Evolutionary conservation across 2,888 invertebrate genomes (phyloP).

Genomic region (Euzetes globulus): DNA sequence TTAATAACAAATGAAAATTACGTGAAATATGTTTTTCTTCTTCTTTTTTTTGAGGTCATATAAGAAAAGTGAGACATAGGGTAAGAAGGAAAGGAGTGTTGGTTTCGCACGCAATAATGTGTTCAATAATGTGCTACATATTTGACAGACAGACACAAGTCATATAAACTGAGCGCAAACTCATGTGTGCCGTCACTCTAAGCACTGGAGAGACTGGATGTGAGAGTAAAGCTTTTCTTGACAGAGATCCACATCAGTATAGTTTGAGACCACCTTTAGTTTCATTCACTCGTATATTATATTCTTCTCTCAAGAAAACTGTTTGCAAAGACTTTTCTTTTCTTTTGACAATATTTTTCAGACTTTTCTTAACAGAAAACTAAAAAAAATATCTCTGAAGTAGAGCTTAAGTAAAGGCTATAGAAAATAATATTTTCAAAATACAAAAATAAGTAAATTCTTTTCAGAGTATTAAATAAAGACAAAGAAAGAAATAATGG

Average conservation of each 20-base stretch:
- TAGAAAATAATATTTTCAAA: no score
- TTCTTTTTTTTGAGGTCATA: not conserved
- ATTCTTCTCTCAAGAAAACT: not conserved
- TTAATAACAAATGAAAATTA: not conserved
- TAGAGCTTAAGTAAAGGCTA: no score
- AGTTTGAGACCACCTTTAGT: not conserved
- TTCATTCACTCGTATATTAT: not conserved
- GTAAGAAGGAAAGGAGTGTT: not conserved
- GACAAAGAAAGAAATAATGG: not conserved
- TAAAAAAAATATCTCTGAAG: no score
- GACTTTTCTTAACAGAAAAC: not conserved
- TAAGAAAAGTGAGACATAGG: not conserved
- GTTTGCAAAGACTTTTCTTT: not conserved
- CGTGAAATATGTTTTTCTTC: not conserved
- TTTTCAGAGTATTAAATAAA: not conserved
- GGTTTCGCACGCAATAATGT: not conserved
- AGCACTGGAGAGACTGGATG: not conserved
- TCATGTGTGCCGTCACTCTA: not conserved
- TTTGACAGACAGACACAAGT: conserved; percentile 14
- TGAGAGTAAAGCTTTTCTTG: conserved; percentile 8
- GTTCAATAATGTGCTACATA: conserved; percentile 7
- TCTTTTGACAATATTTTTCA: not conserved
- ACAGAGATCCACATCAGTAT: conserved; percentile 12
- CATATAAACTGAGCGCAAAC: conserved; percentile 7
- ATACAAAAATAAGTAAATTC: no score